Percentiles rank a stretch among this genome's conserved stretches.
These are phyloP conservation scores for Callopanchax toddi DNA, from an alignment of 2,113 vertebrate genomes.

Conservation along the genomic window DNA sequence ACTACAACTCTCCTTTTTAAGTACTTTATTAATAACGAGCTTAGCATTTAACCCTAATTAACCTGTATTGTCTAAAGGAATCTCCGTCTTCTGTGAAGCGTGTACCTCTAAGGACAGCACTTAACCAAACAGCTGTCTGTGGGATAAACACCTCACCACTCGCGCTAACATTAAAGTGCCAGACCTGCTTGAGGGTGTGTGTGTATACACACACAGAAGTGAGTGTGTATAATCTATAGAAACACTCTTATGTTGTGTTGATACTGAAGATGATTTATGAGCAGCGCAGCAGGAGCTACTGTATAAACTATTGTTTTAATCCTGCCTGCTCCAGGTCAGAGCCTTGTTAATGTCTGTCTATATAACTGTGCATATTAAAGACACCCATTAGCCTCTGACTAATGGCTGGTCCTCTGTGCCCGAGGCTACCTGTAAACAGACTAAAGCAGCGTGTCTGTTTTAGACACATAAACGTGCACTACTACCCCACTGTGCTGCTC, in stretches of 20 bases:
- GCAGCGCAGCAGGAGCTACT: constrained; percentile 69
- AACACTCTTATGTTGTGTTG: constrained; percentile 81
- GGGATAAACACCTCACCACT: constrained; percentile 73
- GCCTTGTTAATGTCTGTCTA: constrained; percentile 59
- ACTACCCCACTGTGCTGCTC: background rate
- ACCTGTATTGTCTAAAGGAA: constrained; percentile 4
- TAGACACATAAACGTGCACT: constrained; percentile 21
- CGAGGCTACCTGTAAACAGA: constrained; percentile 32
- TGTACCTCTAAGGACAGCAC: constrained; percentile 40
- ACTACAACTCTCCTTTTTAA: background rate
- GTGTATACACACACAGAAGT: constrained; percentile 77
- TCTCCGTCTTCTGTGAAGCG: constrained; percentile 3
- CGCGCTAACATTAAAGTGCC: constrained; percentile 66
- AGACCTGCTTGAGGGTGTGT: constrained; percentile 67
- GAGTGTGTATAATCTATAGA: constrained; percentile 83
- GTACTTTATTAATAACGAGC: background rate
- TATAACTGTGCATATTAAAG: constrained; percentile 58
- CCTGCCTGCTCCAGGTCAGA: constrained; percentile 56
- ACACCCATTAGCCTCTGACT: constrained; percentile 60
- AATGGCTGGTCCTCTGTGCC: constrained; percentile 60
- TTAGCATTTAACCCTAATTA: background rate
- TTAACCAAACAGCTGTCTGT: constrained; percentile 65
- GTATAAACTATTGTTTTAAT: constrained; percentile 80
- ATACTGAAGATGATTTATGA: constrained; percentile 77
- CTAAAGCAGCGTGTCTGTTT: constrained; percentile 29